Conservation (phyloP, 1,140 invertebrate species). For the Drosophila baimaii region DNA sequence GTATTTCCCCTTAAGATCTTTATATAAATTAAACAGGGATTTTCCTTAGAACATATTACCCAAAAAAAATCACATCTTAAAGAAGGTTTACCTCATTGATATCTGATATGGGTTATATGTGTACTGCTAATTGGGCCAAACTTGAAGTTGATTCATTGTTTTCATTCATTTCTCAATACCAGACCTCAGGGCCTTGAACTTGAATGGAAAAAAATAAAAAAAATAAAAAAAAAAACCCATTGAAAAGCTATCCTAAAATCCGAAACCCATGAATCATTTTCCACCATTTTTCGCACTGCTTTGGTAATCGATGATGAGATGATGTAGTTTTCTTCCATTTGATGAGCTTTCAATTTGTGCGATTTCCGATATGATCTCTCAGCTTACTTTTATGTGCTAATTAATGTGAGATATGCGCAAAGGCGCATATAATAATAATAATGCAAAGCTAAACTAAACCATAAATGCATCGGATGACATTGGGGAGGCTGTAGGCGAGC, state of each 20-base stretch:
- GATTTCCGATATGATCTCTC: conserved; percentile 19
- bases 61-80: no score
- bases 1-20: no score
- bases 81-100: no score
- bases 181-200: conserved; percentile 11
- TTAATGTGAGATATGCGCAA: conserved; percentile 64
- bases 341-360: conserved; percentile 3
- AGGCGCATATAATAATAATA: conserved; percentile 36
- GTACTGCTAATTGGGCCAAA: conserved; percentile 2
- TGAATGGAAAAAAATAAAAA: background rate
- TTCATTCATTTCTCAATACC: background rate
- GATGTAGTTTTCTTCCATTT: conserved; percentile 1
- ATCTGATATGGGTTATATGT: background rate
- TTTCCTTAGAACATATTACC: no score
- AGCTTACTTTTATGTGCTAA: conserved; percentile 48
- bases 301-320: conserved; percentile 25
- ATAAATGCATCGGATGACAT: conserved; percentile 62
- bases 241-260: no score
- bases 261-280: conserved; percentile 13
- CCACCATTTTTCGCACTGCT: conserved; percentile 22
- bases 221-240: background rate
- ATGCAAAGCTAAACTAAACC: conserved; percentile 22
- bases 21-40: no score
- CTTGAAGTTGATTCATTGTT: conserved; percentile 5
- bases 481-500: conserved; percentile 42